These are phyloP conservation scores for Morelia viridis DNA, from an alignment of 2,797 vertebrate genomes.

Conservation along the genomic window DNA sequence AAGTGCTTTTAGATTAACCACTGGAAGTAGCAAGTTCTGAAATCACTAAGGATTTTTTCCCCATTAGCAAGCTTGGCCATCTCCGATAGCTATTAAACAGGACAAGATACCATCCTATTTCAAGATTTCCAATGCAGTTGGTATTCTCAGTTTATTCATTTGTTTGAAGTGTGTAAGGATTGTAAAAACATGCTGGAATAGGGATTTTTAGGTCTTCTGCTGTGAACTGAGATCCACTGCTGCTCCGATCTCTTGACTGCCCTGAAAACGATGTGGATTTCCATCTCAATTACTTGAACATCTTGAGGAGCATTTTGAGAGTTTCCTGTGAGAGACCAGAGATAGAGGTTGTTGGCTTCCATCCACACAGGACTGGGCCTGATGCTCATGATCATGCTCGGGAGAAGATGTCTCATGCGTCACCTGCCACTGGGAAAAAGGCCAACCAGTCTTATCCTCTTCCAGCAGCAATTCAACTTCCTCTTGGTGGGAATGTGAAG, in stretches of 20 bases:
- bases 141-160: not conserved
- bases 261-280: not conserved
- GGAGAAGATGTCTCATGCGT: not conserved
- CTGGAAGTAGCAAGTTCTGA: not conserved
- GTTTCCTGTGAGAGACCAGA: not conserved
- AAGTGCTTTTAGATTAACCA: not conserved
- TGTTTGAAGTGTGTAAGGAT: not conserved
- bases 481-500: too few relatives aligned
- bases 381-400: not conserved
- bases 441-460: too few relatives aligned
- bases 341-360: not conserved
- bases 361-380: not conserved
- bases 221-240: not conserved
- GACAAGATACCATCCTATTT: not conserved
- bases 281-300: not conserved
- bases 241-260: not conserved
- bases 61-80: not conserved
- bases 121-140: too few relatives aligned
- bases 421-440: too few relatives aligned
- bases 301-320: not conserved
- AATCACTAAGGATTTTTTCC: not conserved
- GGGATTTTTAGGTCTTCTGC: not conserved
- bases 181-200: not conserved
- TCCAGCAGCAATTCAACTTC: too few relatives aligned
- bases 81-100: not conserved